Evolutionary conservation across 2,113 vertebrate genomes (phyloP).

Genomic region (Propithecus coquereli): DNA sequence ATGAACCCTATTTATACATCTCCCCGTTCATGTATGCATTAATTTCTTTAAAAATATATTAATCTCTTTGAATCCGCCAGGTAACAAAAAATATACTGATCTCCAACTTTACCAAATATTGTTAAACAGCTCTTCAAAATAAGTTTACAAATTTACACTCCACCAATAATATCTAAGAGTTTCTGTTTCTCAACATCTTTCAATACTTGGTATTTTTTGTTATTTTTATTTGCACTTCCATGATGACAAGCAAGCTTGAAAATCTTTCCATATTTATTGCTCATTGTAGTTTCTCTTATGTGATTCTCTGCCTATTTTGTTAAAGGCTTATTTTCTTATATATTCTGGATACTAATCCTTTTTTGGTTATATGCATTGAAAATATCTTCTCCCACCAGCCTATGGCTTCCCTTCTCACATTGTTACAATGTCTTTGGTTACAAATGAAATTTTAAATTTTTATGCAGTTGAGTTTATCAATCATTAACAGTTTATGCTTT

Average conservation of each 20-base stretch:
- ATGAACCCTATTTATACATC: constrained; percentile 3
- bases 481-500: constrained; percentile 29
- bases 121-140: constrained; percentile 29
- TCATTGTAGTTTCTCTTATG: constrained; percentile 28
- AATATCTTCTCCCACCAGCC: background rate
- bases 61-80: no score
- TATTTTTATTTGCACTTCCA: constrained; percentile 34
- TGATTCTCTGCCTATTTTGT: constrained; percentile 34
- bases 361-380: background rate
- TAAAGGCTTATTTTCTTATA: background rate
- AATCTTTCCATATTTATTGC: constrained; percentile 8
- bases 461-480: background rate
- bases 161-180: background rate
- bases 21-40: background rate
- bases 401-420: background rate
- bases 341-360: background rate
- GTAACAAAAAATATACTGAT: background rate
- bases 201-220: background rate
- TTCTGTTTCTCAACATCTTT: constrained; percentile 29
- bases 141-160: constrained; percentile 17
- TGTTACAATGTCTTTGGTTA: constrained; percentile 1
- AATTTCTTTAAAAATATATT: background rate
- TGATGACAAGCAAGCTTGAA: constrained; percentile 17
- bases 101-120: background rate
- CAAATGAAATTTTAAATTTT: constrained; percentile 19